Base-by-base conservation (phyloP, 2,113 vertebrate genomes). In the Trogon melanurus region DNA sequence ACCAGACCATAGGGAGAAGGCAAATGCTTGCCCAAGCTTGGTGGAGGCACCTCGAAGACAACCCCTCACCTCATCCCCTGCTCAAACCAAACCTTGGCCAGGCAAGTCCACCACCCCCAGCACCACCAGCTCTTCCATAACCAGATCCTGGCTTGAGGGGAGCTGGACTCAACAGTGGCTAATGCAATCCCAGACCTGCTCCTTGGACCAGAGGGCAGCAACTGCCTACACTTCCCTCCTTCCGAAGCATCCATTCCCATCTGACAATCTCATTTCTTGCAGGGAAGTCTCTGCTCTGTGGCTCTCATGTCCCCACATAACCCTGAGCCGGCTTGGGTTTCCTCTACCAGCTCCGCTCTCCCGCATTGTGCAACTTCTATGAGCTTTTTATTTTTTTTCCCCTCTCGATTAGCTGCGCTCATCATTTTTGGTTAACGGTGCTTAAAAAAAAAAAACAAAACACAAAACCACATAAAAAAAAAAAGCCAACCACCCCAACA, bases 201-300 rank as follows among this genome's bases (percentile, higher is more conserved):
- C 89, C 34, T 41, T 64, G 93, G 94, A 51, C 93, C 87, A 74
- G 86, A 91, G 91, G 91, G 93, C 80, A 93, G 95, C 76, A 66
- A 73, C 91, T 86, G 91, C 93, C 92, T 78, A 66, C 92, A 76
- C 71, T 72, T 85, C 94, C 67, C 67, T 66, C 56, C 76, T 94
- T 29, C 90, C 4, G 4, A 60, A 88, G 90, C 90, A 91, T 91
- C 92, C 66, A 50, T 84, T 95, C 92, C 88, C 95, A 96, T 91
- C 92, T 91, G 92, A 97, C 95, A 93, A 89, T 85, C 96, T 96
- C 95, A 95, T 97, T 96, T 85, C 90, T 41, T 1, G 88, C 93
- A 72, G 90, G 71, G 90, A 93, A 94, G 88, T 56, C 95, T 79
- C 93, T 47, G 89, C 91, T 86, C 73, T 74, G 84, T 38, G 80